Evolutionary conservation across 2,797 vertebrate species (phyloP).

Genomic region (Merluccius polli): DNA sequence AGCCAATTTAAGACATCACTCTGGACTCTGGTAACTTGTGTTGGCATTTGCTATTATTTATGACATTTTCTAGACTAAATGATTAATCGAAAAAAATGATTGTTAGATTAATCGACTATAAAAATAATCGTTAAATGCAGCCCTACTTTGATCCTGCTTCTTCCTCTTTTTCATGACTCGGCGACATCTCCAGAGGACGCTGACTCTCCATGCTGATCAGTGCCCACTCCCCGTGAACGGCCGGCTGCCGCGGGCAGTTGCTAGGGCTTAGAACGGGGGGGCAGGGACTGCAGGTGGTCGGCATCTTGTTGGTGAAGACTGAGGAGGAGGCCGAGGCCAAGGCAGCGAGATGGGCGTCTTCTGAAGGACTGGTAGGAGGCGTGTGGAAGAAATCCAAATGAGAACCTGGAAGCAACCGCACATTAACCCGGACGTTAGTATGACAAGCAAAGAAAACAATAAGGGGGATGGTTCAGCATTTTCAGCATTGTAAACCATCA

Average conservation of each 20-base stretch:
- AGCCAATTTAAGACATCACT: no score
- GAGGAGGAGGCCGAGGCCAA: constrained; percentile 55
- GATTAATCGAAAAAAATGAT: no score
- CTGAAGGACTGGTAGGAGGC: constrained; percentile 66
- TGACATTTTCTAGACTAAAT: no score
- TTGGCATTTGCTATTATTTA: no score
- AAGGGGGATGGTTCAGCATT: neutral
- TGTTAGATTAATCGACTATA: no score
- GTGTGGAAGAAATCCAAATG: constrained; percentile 74
- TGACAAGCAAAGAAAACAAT: neutral
- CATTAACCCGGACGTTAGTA: neutral
- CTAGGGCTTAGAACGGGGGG: constrained; percentile 28
- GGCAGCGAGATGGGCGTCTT: constrained; percentile 49
- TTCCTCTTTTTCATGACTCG: constrained; percentile 9
- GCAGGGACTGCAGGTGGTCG: constrained; percentile 23
- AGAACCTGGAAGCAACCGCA: constrained; percentile 51
- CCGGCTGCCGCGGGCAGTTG: constrained; percentile 46
- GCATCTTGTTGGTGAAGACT: constrained; percentile 39
- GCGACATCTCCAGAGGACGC: constrained; percentile 16
- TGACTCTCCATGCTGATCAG: constrained; percentile 49
- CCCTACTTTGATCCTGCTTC: no score
- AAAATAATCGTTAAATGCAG: no score
- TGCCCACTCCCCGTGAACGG: constrained; percentile 58
- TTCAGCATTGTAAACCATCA: neutral
- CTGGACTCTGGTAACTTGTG: no score